Percentiles rank a stretch among this genome's conserved stretches.
Evolutionary conservation across 2,113 vertebrate genomes (phyloP).

Genomic region (Stegastes partitus): DNA sequence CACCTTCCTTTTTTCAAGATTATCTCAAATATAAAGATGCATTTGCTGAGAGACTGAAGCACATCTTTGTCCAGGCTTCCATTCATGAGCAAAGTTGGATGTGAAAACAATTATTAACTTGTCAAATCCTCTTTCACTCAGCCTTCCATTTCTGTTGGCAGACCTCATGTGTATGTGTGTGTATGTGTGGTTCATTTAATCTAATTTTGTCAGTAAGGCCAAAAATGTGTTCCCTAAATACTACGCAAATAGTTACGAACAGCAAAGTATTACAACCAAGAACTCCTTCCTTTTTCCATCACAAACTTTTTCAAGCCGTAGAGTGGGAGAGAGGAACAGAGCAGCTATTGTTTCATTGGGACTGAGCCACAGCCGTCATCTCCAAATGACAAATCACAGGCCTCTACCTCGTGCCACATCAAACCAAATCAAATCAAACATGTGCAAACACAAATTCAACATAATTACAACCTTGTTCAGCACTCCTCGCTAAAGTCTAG

Average conservation of each 20-base stretch:
- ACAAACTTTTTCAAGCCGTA: slow-evolving; percentile 2
- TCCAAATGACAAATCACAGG: slow-evolving; percentile 55
- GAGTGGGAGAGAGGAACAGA: slow-evolving; percentile 35
- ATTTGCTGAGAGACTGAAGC: slow-evolving; percentile 1
- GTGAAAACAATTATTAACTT: slow-evolving; percentile 36
- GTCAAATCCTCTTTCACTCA: slow-evolving; percentile 19
- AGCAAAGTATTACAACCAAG: slow-evolving; percentile 2
- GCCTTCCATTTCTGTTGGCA: slow-evolving; percentile 24
- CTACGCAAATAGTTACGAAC: slow-evolving; percentile 25
- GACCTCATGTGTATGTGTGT: neutral
- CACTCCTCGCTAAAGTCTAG: slow-evolving; percentile 12
- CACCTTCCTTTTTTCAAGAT: neutral
- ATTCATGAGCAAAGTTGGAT: slow-evolving; percentile 4
- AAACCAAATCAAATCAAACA: slow-evolving; percentile 59
- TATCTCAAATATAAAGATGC: neutral
- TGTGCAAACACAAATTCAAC: slow-evolving; percentile 39
- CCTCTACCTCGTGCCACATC: slow-evolving; percentile 38
- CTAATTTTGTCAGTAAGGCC: slow-evolving; percentile 20
- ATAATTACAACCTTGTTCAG: slow-evolving; percentile 42
- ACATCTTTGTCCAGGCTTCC: neutral
- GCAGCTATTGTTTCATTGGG: slow-evolving; percentile 38
- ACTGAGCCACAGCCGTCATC: slow-evolving; percentile 13
- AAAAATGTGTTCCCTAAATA: slow-evolving; percentile 13
- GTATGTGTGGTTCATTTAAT: slow-evolving; percentile 4
- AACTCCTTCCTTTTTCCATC: slow-evolving; percentile 45